Evolutionary conservation across 2,888 invertebrate species (phyloP).

Genomic region (Cephus pulcher): DNA sequence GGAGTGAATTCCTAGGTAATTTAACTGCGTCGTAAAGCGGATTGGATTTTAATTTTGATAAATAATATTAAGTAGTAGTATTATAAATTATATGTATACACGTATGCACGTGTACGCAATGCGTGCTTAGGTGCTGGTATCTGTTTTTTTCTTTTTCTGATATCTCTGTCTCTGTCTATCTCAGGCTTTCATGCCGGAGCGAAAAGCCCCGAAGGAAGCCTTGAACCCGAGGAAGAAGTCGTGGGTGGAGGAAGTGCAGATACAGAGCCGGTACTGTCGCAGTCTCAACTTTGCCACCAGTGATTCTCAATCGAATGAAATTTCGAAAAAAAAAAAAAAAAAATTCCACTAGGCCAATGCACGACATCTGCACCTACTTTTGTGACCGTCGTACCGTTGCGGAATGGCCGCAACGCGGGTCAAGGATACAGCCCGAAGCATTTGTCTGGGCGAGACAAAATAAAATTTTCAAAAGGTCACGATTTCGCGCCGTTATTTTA

Average conservation of each 20-base stretch:
- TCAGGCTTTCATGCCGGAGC: no score
- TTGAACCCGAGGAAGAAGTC: constrained; percentile 4
- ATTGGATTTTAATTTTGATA: not conserved
- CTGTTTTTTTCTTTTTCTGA: not conserved
- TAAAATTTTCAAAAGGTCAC: no score
- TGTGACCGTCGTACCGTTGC: not conserved
- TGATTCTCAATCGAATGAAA: constrained; percentile 3
- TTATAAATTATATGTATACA: not conserved
- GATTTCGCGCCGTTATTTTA: no score
- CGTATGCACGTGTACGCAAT: not conserved
- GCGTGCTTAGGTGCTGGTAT: not conserved
- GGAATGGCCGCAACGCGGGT: not conserved
- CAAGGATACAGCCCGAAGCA: not conserved
- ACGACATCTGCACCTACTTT: not conserved
- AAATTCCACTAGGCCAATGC: not conserved
- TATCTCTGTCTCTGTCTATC: not conserved
- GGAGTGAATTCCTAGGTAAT: not conserved
- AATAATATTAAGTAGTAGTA: not conserved
- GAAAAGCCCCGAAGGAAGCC: not conserved
- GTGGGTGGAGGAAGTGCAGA: constrained; percentile 8
- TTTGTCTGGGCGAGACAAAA: not conserved
- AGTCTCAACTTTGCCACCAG: constrained; percentile 2
- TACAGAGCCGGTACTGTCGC: not conserved
- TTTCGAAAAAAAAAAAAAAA: not conserved
- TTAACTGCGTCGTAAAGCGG: not conserved